Conservation (phyloP, 2,888 invertebrate species). For the Neoascia interrupta region DNA sequence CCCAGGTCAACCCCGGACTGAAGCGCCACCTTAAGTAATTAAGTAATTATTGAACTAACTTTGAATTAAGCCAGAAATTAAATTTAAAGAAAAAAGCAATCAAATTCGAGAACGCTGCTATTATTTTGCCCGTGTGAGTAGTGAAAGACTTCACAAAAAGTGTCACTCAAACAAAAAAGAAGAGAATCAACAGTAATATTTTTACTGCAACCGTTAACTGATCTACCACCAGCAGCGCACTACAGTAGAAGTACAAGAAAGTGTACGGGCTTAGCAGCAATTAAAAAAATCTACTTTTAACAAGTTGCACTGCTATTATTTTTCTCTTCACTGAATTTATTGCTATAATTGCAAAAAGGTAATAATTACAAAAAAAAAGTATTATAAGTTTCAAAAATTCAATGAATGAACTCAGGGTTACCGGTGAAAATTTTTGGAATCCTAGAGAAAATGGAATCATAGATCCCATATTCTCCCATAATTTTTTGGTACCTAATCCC, state of each 20-base stretch:
- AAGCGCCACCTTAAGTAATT: too few species aligned
- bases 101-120: not conserved
- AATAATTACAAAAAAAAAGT: too few species aligned
- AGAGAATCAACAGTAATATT: not conserved
- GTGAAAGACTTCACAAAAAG: not conserved
- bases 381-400: too few species aligned
- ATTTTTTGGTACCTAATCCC: too few species aligned
- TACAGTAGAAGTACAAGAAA: not conserved
- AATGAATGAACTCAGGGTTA: too few species aligned
- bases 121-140: not conserved
- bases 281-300: not conserved
- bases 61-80: not conserved
- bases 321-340: not conserved
- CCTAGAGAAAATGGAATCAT: too few species aligned
- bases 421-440: too few species aligned
- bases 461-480: too few species aligned
- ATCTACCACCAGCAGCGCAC: not conserved
- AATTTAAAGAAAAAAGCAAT: not conserved
- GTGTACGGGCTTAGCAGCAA: too few species aligned
- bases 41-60: not conserved
- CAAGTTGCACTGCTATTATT: not conserved
- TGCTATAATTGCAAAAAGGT: not conserved
- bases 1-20: too few species aligned
- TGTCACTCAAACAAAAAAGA: not conserved
- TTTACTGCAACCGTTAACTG: not conserved